Evolutionary conservation across 2,113 vertebrate genomes (phyloP).

Genomic region (Chauna torquata): DNA sequence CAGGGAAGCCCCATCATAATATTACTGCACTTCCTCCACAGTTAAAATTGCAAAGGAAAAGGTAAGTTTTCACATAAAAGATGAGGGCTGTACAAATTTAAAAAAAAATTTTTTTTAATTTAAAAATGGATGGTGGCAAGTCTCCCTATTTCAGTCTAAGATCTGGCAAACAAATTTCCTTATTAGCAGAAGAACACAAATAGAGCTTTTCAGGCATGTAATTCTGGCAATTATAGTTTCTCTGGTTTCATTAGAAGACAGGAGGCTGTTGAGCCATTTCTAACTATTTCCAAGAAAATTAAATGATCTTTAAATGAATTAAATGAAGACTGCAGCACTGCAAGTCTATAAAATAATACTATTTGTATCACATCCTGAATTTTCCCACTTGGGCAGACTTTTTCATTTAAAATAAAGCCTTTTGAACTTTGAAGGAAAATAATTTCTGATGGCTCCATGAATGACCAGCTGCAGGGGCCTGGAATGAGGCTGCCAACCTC

Average conservation of each 20-base stretch:
- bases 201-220: not conserved
- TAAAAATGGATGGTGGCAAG: not conserved
- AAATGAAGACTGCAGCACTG: not conserved
- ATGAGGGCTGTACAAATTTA: not conserved
- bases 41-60: not conserved
- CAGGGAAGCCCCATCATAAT: not conserved
- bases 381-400: not conserved
- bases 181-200: not conserved
- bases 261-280: not conserved
- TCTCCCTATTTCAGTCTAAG: not conserved
- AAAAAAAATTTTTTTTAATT: no score
- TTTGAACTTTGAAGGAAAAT: not conserved
- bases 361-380: not conserved
- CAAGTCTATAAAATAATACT: not conserved
- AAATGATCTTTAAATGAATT: not conserved
- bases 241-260: no score
- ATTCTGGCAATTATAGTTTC: no score
- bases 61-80: not conserved
- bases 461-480: not conserved
- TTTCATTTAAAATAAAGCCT: not conserved
- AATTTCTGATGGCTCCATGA: not conserved
- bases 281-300: not conserved
- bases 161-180: not conserved
- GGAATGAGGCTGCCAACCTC: not conserved
- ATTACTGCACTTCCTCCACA: not conserved